Conservation (phyloP, 1,140 invertebrate species). For the Drosophila arawakana region DNA sequence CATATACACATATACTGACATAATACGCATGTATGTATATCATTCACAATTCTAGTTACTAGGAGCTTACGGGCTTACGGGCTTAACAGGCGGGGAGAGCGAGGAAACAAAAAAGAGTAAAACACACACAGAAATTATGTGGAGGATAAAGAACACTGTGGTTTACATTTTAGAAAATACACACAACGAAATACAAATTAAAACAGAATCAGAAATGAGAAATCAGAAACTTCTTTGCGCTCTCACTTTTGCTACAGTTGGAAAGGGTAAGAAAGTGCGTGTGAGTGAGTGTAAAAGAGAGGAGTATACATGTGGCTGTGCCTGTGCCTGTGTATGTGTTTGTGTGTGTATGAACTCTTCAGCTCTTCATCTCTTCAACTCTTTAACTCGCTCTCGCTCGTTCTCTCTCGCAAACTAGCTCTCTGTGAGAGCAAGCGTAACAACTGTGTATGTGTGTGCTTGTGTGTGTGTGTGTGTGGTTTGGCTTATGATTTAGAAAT, state of each 20-base stretch:
- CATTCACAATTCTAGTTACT: constrained; percentile 48
- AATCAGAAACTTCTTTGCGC: constrained; percentile 25
- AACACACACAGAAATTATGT: constrained; percentile 42
- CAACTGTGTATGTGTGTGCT: constrained; percentile 5
- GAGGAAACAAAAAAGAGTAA: constrained; percentile 2
- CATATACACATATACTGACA: constrained; percentile 7
- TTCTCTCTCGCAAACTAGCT: background rate
- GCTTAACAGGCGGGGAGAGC: background rate
- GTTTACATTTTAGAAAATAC: constrained; percentile 26
- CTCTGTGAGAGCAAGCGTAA: constrained; percentile 1
- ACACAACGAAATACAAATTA: constrained; percentile 45
- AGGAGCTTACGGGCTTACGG: background rate
- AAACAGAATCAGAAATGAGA: background rate
- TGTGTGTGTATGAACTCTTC: background rate
- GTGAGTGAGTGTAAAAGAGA: constrained; percentile 10
- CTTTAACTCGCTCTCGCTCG: background rate
- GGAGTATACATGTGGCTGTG: background rate
- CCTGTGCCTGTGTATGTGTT: background rate
- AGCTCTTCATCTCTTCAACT: background rate
- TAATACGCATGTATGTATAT: constrained; percentile 1
- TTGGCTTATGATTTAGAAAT: constrained; percentile 68
- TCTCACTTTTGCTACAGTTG: constrained; percentile 16
- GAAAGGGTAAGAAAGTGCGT: constrained; percentile 30
- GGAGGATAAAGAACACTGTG: constrained; percentile 16
- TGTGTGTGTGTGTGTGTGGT: background rate